Evolutionary conservation across 2,113 vertebrate genomes (phyloP).

Genomic region (Hippocampus guttulatus): DNA sequence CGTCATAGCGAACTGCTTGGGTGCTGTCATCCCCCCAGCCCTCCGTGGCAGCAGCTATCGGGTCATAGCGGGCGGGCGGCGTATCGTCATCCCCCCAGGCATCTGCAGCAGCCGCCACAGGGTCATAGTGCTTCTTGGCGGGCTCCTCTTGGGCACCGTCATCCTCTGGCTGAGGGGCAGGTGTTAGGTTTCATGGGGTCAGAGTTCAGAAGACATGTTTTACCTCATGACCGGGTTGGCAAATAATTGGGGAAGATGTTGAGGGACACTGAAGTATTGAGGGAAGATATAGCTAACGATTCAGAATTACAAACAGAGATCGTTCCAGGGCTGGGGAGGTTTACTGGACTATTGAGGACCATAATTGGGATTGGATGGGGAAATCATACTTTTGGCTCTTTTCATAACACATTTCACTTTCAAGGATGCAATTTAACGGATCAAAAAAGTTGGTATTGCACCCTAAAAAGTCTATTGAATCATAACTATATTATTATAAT

Average conservation of each 20-base stretch:
- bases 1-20: slow-evolving; percentile 34
- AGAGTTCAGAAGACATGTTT: slow-evolving; percentile 45
- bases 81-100: slow-evolving; percentile 61
- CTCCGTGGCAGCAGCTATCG: slow-evolving; percentile 60
- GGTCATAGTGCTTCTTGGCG: slow-evolving; percentile 48
- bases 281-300: too few species aligned
- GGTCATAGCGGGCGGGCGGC: slow-evolving; percentile 54
- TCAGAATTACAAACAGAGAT: too few species aligned
- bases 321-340: too few species aligned
- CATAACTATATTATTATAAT: too few species aligned
- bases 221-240: slow-evolving; percentile 19
- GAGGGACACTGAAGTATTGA: background rate
- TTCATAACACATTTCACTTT: background rate
- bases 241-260: slow-evolving; percentile 19
- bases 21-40: slow-evolving; percentile 57
- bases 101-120: slow-evolving; percentile 54
- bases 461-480: too few species aligned
- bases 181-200: slow-evolving; percentile 54
- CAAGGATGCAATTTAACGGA: background rate
- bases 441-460: too few species aligned
- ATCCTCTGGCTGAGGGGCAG: slow-evolving; percentile 72
- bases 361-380: background rate
- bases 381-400: background rate
- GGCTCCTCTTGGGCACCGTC: slow-evolving; percentile 49
- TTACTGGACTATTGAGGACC: background rate